Evolutionary conservation across 2,113 vertebrate species (phyloP), one percentile per base, ranked within the genome.

Genomic region (Takifugu flavidus): DNA sequence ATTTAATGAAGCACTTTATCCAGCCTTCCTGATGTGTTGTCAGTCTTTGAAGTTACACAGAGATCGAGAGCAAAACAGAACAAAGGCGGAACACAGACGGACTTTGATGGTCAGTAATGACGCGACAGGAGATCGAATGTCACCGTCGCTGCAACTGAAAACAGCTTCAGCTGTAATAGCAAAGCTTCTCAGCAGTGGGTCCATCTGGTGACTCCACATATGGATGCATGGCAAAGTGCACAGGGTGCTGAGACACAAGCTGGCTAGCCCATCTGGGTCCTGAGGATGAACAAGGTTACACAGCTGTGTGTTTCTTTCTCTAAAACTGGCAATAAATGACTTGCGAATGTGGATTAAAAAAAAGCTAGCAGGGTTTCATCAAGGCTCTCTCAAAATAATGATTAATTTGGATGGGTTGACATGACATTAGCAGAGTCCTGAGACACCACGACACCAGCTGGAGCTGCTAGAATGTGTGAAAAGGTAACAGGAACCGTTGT

Each of bases 101-200:
- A 76, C 78, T 69, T 72, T 79, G 67, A 72, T 72, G 64, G 74
- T 67, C 80, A 68, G 67, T 80, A 79, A 74, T 79, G 77, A 72
- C 26, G 47, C 52, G 63, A 79, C 64, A 29, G 54, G 66, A 26
- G 64, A 65, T 75, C 76, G 56, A 45, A 10, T 10, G 44, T 13
- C 65, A 62, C 49, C n/a, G 26, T n/a, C 43, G 58, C 11, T 4
- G 60, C 56, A 70, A 77, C 78, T 75, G 78, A 80, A 77, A 82
- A 74, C 75, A 65, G 65, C 59, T 75, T 74, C 87, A 89, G 85
- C 85, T 87, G 84, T 77, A 81, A 85, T 73, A 87, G 86, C 84
- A 87, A 79, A 84, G 70, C 56, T n/a, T 27, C 84, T 71, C 82
- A 45, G 62, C 14, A 78, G 84, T 78, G 15, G 79, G 85, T 78